Percentiles rank a stretch among this genome's conserved stretches.
These are phyloP conservation scores for Zeugodacus cucurbitae DNA, from an alignment of 1,140 invertebrate genomes.

Conservation along the genomic window DNA sequence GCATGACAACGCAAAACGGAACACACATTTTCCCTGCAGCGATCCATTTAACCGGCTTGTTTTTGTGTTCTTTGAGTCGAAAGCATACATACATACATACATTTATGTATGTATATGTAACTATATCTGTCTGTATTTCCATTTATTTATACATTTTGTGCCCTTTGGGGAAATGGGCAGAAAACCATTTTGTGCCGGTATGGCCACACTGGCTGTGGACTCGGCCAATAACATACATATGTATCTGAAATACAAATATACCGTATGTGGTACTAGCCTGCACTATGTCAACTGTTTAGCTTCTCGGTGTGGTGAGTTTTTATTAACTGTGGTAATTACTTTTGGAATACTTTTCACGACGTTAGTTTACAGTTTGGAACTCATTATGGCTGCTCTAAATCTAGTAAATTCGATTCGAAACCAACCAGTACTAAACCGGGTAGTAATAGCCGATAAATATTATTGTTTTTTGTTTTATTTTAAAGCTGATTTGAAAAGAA, in stretches of 20 bases:
- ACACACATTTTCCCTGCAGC: not conserved
- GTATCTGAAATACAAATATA: not conserved
- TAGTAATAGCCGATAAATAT: no score
- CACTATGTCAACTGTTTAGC: no score
- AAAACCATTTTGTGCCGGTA: not conserved
- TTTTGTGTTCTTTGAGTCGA: not conserved
- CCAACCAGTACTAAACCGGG: no score
- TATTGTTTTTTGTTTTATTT: no score
- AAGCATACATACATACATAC: not conserved
- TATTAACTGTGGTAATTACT: no score
- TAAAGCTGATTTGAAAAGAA: no score
- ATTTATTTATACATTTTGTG: not conserved
- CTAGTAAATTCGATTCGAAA: no score
- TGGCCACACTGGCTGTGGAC: not conserved
- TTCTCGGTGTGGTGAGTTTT: no score
- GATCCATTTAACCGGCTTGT: not conserved
- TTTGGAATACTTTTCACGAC: no score
- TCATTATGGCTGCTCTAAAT: no score
- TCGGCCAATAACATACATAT: not conserved
- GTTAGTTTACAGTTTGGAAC: no score
- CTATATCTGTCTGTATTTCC: not conserved
- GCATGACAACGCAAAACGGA: not conserved
- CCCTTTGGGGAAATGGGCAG: not conserved
- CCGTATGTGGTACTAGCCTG: not conserved
- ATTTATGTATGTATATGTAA: not conserved